Evolutionary conservation across 2,888 invertebrate species (phyloP).

Genomic region (Erebia ligea): DNA sequence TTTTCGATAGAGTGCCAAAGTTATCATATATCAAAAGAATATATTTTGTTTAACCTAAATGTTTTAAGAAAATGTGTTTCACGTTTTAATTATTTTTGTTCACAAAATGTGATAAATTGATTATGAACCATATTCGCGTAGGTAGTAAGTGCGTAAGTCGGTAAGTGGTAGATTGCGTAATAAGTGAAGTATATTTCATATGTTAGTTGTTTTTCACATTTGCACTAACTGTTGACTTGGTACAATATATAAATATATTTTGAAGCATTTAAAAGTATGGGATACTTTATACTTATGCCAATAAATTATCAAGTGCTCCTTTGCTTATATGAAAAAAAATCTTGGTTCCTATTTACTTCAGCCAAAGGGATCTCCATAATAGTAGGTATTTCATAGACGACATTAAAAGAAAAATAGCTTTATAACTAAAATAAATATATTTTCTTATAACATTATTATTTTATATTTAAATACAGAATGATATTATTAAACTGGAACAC

Average conservation of each 20-base stretch:
- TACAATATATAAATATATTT: not conserved
- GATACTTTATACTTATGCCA: not conserved
- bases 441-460: conserved; percentile 3
- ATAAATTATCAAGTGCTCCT: not conserved
- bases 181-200: not conserved
- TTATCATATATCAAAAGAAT: not conserved
- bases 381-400: conserved; percentile 3
- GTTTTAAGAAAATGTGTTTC: no score
- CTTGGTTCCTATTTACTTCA: conserved; percentile 15
- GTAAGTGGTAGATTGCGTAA: no score
- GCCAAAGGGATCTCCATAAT: not conserved
- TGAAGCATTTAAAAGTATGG: not conserved
- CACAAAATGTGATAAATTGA: no score
- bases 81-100: no score
- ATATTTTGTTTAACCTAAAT: no score
- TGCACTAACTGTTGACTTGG: not conserved
- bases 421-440: conserved; percentile 13
- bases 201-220: not conserved
- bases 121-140: not conserved
- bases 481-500: not conserved
- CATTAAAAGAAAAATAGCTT: not conserved
- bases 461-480: conserved; percentile 4
- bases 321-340: not conserved
- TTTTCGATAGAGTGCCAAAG: conserved; percentile 33
- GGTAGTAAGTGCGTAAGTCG: no score